These are phyloP conservation scores for Oscarella lobularis DNA, from an alignment of 37 sponge, comb jelly and placozoan genomes.

Conservation along the genomic window DNA sequence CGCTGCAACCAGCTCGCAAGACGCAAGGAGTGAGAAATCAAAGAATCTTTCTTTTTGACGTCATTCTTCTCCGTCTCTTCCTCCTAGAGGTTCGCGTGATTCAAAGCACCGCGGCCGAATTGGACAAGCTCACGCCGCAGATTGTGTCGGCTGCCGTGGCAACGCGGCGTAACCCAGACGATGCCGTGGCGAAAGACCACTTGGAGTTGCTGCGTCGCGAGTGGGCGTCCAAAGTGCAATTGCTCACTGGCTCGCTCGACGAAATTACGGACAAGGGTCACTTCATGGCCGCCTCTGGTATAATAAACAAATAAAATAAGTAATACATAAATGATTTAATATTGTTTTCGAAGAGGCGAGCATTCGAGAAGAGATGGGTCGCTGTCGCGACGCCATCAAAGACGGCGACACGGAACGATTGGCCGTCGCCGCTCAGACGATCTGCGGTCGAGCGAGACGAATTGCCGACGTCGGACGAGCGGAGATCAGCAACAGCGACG, in stretches of 20 bases:
- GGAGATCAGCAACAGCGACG: slow-evolving; percentile 10
- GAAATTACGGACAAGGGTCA: slow-evolving; percentile 59
- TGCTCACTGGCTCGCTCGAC: slow-evolving; percentile 50
- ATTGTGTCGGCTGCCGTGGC: slow-evolving; percentile 43
- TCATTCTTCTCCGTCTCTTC: background rate
- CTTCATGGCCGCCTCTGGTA: slow-evolving; percentile 17
- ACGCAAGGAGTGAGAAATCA: slow-evolving; percentile 28
- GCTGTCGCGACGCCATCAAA: slow-evolving; percentile 43
- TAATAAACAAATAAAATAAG: background rate
- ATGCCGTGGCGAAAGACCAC: slow-evolving; percentile 13
- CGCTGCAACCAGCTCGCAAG: slow-evolving; percentile 57
- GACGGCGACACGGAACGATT: slow-evolving; percentile 23
- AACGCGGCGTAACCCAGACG: slow-evolving; percentile 26
- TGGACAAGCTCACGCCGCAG: slow-evolving; percentile 44
- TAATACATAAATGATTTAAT: background rate
- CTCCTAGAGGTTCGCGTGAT: slow-evolving; percentile 22
- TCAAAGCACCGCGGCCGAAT: slow-evolving; percentile 20
- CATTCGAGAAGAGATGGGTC: slow-evolving; percentile 53
- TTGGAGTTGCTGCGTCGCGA: slow-evolving; percentile 33
- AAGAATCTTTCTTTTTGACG: background rate
- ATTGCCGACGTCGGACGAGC: slow-evolving; percentile 31
- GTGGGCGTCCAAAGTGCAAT: slow-evolving; percentile 56
- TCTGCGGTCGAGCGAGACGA: slow-evolving; percentile 39
- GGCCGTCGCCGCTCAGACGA: slow-evolving; percentile 9
- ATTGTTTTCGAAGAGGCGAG: slow-evolving; percentile 25